Evolutionary conservation across 2,113 vertebrate species (phyloP).

Genomic region (Lampris megalopsis): DNA sequence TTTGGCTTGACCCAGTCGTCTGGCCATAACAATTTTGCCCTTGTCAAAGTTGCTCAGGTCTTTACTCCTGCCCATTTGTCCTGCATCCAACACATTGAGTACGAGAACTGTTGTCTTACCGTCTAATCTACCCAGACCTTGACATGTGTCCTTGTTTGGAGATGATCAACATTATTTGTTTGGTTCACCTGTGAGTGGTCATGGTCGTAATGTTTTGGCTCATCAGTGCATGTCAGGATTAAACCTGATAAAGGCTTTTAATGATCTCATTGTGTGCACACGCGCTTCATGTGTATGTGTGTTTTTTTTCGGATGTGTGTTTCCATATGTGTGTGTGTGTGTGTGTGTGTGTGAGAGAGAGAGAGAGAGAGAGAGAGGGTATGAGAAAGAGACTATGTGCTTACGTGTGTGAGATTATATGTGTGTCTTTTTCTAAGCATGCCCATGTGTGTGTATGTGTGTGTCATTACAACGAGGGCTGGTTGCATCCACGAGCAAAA

Average conservation of each 20-base stretch:
- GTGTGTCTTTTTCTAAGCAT: slow-evolving; percentile 9
- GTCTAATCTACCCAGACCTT: no score
- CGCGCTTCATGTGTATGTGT: slow-evolving; percentile 20
- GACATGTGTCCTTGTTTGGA: no score
- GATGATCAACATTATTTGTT: no score
- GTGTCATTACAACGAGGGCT: slow-evolving; percentile 70
- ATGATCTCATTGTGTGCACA: slow-evolving; percentile 64
- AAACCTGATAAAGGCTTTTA: slow-evolving; percentile 70
- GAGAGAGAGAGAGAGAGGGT: no score
- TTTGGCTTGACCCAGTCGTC: no score
- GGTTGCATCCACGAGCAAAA: slow-evolving; percentile 82
- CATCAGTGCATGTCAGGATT: slow-evolving; percentile 76
- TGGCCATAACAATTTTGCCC: no score
- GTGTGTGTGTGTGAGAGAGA: slow-evolving; percentile 45
- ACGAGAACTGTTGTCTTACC: no score
- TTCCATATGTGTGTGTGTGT: slow-evolving; percentile 23
- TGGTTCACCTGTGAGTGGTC: no score
- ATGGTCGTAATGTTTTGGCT: no score
- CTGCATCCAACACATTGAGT: no score
- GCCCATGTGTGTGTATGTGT: slow-evolving; percentile 47
- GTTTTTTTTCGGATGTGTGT: slow-evolving; percentile 29
- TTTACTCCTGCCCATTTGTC: no score
- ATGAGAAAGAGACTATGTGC: neutral
- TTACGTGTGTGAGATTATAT: neutral
- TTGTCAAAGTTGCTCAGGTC: no score